These are phyloP conservation scores for Acrobasis suavella DNA, from an alignment of 2,888 invertebrate genomes.

Conservation along the genomic window DNA sequence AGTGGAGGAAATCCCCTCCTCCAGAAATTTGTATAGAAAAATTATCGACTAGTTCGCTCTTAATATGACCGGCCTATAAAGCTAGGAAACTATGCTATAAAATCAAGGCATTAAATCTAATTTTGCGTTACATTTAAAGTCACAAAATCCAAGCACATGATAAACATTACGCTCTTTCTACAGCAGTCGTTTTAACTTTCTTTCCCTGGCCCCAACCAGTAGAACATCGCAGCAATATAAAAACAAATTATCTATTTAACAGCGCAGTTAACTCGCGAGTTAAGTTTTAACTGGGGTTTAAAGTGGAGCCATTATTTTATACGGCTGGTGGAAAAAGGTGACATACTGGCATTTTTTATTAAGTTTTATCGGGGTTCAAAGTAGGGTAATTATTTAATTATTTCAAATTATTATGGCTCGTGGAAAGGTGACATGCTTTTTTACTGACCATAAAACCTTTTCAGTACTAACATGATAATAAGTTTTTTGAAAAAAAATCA, in stretches of 20 bases:
- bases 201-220: constrained; percentile 1
- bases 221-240: neutral
- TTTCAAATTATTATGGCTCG: neutral
- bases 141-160: neutral
- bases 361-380: neutral
- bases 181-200: neutral
- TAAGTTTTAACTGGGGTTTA: constrained; percentile 9
- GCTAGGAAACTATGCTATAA: too few species aligned
- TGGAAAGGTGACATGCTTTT: too few species aligned
- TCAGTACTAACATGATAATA: too few species aligned
- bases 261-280: constrained; percentile 10
- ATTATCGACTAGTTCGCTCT: too few species aligned
- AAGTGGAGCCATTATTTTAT: constrained; percentile 2
- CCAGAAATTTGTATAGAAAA: too few species aligned
- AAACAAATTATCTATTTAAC: constrained; percentile 15
- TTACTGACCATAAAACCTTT: too few species aligned
- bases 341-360: neutral
- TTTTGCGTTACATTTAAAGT: too few species aligned
- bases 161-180: neutral
- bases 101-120: too few species aligned
- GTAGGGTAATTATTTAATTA: too few species aligned
- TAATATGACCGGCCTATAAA: too few species aligned
- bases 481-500: too few species aligned
- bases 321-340: neutral
- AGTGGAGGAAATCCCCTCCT: too few species aligned